Conservation (phyloP, 2,113 vertebrate genomes). For the Aegithalos caudatus region DNA sequence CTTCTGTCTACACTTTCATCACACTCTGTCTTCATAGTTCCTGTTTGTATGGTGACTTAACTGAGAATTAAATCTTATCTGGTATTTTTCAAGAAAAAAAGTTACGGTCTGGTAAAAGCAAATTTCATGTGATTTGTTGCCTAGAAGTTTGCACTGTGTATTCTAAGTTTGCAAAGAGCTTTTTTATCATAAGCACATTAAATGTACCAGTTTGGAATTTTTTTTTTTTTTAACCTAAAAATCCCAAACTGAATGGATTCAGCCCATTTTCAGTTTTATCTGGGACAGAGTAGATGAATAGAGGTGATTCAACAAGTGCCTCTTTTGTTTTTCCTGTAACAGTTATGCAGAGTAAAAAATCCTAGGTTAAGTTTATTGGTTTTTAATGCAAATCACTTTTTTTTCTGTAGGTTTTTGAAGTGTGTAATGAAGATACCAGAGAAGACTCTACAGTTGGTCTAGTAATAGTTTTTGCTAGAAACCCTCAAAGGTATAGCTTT, state of each 20-base stretch:
- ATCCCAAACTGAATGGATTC: not conserved
- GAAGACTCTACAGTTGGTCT: slow-evolving; percentile 74
- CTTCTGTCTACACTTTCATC: fast-evolving
- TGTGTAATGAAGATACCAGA: slow-evolving; percentile 64
- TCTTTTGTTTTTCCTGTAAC: not conserved
- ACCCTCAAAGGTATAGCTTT: slow-evolving; percentile 66
- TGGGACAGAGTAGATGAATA: not conserved
- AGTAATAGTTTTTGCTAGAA: slow-evolving; percentile 76
- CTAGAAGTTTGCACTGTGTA: not conserved
- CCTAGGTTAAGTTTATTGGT: not conserved
- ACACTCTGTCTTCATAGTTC: not conserved
- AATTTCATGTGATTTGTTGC: not conserved
- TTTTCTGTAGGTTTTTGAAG: slow-evolving; percentile 69
- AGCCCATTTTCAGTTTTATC: not conserved
- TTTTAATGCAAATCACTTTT: not conserved
- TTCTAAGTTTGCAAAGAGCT: not conserved
- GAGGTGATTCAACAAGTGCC: not conserved
- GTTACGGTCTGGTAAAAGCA: not conserved
- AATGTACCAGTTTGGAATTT: not conserved
- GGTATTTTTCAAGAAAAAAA: not conserved
- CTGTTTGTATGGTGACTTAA: not conserved
- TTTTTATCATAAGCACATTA: not conserved
- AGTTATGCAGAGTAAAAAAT: not conserved
- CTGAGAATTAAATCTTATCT: not conserved
- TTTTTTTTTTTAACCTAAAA: not conserved